phyloP scores from a whole-genome alignment of 2,888 invertebrate genomes.

The Diarsia mendica region DNA sequence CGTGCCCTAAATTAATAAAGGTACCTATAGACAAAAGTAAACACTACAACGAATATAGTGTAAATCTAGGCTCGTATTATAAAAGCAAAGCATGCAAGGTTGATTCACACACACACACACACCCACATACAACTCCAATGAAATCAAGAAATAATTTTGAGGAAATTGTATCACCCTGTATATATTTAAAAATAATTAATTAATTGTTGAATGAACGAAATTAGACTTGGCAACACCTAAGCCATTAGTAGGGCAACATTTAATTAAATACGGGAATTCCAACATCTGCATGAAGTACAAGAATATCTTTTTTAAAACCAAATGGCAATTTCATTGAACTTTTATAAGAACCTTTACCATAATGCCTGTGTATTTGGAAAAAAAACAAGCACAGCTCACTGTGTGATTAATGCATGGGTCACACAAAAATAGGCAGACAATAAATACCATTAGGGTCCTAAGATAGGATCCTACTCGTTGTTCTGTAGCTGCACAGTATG shows the following conservation, averaged over 20 bases:
- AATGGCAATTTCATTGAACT: constrained; percentile 62
- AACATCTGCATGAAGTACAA: background rate
- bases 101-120: constrained; percentile 33
- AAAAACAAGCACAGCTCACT: constrained; percentile 50
- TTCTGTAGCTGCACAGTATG: constrained; percentile 88
- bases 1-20: background rate
- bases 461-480: constrained; percentile 88
- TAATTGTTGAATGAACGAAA: constrained; percentile 17
- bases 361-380: constrained; percentile 49
- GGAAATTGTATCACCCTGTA: constrained; percentile 5
- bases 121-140: constrained; percentile 59
- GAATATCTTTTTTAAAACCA: background rate
- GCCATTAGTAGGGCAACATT: constrained; percentile 10
- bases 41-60: background rate
- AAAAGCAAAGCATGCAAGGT: constrained; percentile 55
- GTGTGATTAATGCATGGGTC: constrained; percentile 55
- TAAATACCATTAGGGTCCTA: constrained; percentile 89
- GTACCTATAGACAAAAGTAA: background rate
- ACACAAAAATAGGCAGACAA: constrained; percentile 64
- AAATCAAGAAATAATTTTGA: constrained; percentile 45
- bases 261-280: background rate
- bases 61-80: background rate
- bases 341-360: constrained; percentile 39
- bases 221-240: constrained; percentile 13
- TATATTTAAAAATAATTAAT: constrained; percentile 22